Evolutionary conservation across 2,113 vertebrate species (phyloP).

Genomic region (Lagopus muta): DNA sequence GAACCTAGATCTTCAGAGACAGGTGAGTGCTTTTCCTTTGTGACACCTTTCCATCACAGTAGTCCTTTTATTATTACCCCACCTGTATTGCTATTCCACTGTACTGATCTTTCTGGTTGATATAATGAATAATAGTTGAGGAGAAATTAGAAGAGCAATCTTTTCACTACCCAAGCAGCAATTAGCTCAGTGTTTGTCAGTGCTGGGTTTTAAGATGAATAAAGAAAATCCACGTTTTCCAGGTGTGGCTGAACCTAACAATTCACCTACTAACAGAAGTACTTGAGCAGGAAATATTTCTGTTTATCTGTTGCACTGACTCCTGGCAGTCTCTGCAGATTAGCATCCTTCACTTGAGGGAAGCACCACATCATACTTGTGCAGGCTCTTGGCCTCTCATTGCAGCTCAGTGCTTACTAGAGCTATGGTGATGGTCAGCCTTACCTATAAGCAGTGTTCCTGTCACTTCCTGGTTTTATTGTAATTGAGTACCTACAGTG

Average conservation of each 20-base stretch:
- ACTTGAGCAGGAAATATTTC: neutral
- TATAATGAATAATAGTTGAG: too few relatives aligned
- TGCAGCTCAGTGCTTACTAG: neutral
- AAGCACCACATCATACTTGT: neutral
- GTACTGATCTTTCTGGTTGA: too few relatives aligned
- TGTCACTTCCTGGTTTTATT: neutral
- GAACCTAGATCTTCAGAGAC: too few relatives aligned
- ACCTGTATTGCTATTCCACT: too few relatives aligned
- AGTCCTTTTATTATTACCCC: too few relatives aligned
- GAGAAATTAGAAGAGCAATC: neutral
- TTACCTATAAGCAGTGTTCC: neutral
- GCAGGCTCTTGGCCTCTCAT: neutral
- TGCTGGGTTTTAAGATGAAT: neutral
- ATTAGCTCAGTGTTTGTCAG: neutral
- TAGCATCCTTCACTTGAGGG: neutral
- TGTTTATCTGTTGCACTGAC: neutral
- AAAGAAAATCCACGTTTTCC: neutral
- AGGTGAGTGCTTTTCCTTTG: too few relatives aligned
- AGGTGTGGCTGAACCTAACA: neutral
- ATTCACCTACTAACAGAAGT: neutral
- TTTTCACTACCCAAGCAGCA: neutral
- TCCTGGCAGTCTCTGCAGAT: neutral
- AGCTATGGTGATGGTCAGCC: accelerated
- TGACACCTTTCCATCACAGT: too few relatives aligned
- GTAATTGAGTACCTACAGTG: neutral